Evolutionary conservation across 2,113 vertebrate species (phyloP).

Genomic region (Origma solitaria): DNA sequence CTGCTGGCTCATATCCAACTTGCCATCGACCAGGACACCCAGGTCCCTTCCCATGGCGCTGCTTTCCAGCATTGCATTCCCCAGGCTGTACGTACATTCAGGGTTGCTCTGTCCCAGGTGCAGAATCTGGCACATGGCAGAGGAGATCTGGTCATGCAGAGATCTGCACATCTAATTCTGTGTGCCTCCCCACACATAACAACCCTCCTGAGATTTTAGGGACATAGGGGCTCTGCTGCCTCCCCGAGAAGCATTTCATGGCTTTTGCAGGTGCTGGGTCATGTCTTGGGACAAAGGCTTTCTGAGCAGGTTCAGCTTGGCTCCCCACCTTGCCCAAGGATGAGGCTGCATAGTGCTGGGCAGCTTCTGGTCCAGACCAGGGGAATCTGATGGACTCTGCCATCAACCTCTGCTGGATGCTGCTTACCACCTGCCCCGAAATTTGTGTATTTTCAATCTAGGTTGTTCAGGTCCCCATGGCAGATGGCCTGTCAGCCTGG

Average conservation of each 20-base stretch:
- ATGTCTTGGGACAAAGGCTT: rapidly evolving
- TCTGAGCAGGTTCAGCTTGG: background rate
- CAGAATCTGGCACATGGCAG: background rate
- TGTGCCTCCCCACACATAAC: too few relatives aligned
- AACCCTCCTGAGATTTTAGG: too few relatives aligned
- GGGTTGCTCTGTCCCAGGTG: too few relatives aligned
- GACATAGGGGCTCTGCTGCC: rapidly evolving
- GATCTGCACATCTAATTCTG: rapidly evolving
- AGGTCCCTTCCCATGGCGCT: background rate
- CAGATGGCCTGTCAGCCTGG: background rate
- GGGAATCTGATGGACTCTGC: background rate
- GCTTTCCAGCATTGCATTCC: background rate
- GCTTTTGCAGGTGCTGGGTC: background rate
- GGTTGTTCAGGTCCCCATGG: background rate
- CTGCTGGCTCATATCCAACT: rapidly evolving
- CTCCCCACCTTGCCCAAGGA: background rate
- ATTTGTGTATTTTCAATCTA: rapidly evolving
- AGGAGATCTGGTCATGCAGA: rapidly evolving
- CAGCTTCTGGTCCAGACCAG: too few relatives aligned
- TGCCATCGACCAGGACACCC: too few relatives aligned
- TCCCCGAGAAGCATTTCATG: background rate
- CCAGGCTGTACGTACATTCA: background rate
- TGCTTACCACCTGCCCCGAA: background rate
- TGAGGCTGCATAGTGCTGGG: background rate
- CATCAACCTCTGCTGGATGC: background rate